Conservation (phyloP, 2,888 invertebrate species). For the Vandiemenella viatica region DNA sequence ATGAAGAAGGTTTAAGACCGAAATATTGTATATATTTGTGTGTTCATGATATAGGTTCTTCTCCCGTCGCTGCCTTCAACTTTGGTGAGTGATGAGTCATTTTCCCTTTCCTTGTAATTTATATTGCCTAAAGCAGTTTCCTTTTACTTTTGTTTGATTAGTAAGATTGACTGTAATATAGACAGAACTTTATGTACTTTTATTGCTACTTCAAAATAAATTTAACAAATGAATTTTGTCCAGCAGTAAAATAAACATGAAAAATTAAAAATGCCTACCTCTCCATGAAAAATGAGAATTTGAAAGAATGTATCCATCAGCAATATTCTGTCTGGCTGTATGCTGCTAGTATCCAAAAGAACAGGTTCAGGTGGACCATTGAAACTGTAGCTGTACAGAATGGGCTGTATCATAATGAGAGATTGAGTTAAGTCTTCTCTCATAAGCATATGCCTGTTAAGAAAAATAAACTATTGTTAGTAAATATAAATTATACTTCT, state of each 20-base stretch:
- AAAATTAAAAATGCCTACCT: conserved; percentile 39
- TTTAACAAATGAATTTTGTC: too few relatives aligned
- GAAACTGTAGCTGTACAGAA: conserved; percentile 96
- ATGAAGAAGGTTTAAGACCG: too few relatives aligned
- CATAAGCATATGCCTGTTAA: conserved; percentile 81
- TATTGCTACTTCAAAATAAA: too few relatives aligned
- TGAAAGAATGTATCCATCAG: conserved; percentile 99
- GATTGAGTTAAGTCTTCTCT: conserved; percentile 94
- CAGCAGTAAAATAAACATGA: background rate
- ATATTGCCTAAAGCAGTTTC: too few relatives aligned
- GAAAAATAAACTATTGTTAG: background rate
- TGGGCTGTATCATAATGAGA: conserved; percentile 98
- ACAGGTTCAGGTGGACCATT: conserved; percentile 96
- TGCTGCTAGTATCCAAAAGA: conserved; percentile 89
- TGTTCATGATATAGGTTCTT: too few relatives aligned
- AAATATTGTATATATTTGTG: too few relatives aligned
- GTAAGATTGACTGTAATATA: too few relatives aligned
- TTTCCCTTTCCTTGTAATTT: too few relatives aligned
- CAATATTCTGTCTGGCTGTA: conserved; percentile 91
- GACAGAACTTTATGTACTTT: too few relatives aligned
- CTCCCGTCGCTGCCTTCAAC: too few relatives aligned
- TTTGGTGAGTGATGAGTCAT: too few relatives aligned
- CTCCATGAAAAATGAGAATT: conserved; percentile 97
- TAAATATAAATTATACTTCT: background rate
- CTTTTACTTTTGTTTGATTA: too few relatives aligned